phyloP scores from a whole-genome alignment of 2,888 invertebrate genomes.

The Teleogryllus oceanicus region DNA sequence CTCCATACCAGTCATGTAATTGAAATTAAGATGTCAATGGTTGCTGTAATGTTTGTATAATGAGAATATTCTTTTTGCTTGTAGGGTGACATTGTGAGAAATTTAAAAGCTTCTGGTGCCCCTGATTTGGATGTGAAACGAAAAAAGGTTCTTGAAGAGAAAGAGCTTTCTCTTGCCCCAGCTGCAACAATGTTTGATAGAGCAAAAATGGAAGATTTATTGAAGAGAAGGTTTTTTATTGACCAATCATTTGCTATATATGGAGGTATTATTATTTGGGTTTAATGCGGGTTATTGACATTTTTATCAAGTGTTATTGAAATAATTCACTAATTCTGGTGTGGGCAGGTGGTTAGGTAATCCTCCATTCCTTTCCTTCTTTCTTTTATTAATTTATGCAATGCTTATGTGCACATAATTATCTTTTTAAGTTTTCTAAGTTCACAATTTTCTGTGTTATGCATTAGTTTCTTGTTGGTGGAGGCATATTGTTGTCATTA shows the following conservation, averaged over 20 bases:
- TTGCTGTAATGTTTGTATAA: not conserved
- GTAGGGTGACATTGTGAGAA: constrained; percentile 84
- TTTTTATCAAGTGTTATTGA: not conserved
- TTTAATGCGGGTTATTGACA: not conserved
- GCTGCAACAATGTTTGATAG: constrained; percentile 72
- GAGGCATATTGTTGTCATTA: too few relatives aligned
- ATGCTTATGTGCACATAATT: too few relatives aligned
- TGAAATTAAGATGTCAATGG: not conserved
- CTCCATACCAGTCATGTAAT: not conserved
- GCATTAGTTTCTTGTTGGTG: too few relatives aligned
- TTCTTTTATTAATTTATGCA: too few relatives aligned
- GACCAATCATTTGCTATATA: constrained; percentile 99
- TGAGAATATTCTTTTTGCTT: constrained; percentile 28
- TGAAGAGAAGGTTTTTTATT: constrained; percentile 95
- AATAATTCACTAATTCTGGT: not conserved
- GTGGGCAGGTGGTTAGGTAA: not conserved
- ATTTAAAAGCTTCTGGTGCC: constrained; percentile 81
- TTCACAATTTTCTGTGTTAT: too few relatives aligned
- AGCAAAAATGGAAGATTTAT: constrained; percentile 91
- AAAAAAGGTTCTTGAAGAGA: constrained; percentile 89
- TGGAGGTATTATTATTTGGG: constrained; percentile 63
- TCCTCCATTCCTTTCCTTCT: not conserved
- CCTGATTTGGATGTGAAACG: constrained; percentile 88
- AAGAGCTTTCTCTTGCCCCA: constrained; percentile 79
- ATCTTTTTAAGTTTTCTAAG: too few relatives aligned